phyloP scores from a whole-genome alignment of 2,113 vertebrate species.

The Geococcyx californianus region DNA sequence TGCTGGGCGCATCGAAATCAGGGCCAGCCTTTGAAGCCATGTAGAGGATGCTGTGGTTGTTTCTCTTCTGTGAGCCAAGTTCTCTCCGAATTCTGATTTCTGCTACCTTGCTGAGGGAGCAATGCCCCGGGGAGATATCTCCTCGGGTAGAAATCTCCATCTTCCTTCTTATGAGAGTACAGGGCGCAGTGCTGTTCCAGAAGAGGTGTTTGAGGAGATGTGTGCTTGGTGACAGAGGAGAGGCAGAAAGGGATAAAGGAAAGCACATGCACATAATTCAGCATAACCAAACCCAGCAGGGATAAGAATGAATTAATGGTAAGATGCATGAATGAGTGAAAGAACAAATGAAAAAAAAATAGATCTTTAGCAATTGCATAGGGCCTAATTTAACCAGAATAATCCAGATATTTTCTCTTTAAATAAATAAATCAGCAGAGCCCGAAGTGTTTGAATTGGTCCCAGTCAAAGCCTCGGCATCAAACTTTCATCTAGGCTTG shows the following conservation, averaged over 20 bases:
- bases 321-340: not conserved
- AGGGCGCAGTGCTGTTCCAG: not conserved
- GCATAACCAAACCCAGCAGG: not conserved
- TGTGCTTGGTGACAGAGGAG: not conserved
- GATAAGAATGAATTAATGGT: not conserved
- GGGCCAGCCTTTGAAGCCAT: slow-evolving; percentile 1
- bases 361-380: not conserved
- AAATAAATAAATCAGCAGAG: slow-evolving; percentile 22
- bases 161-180: not conserved
- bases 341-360: not conserved
- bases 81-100: not conserved
- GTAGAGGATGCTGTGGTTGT: not conserved
- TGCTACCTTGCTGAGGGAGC: not conserved
- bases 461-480: slow-evolving; percentile 27
- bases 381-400: slow-evolving; percentile 13
- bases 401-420: not conserved
- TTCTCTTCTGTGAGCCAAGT: not conserved
- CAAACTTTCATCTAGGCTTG: slow-evolving; percentile 58
- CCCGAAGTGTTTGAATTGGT: slow-evolving; percentile 5
- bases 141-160: not conserved
- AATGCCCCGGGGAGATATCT: not conserved
- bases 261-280: not conserved
- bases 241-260: not conserved
- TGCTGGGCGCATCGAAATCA: not conserved
- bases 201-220: not conserved